Evolutionary conservation across 1,140 invertebrate species (phyloP), one percentile per base, ranked within the genome.

Genomic region (Stegodyphus dumicola): DNA sequence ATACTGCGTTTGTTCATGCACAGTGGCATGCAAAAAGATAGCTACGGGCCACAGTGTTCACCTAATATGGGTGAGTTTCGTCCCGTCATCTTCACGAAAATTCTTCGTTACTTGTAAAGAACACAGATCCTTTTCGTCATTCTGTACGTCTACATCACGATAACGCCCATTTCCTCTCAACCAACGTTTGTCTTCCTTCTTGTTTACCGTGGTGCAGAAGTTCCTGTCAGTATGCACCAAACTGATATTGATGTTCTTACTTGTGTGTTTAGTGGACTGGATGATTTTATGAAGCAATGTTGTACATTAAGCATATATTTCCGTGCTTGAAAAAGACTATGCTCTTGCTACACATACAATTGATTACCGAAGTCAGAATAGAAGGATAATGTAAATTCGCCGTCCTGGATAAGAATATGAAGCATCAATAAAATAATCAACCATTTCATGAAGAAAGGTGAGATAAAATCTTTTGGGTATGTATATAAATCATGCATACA

Each of bases 161-260:
- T 13, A 18, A 56, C 56, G 52, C 48, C 79, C 56, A 18, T 33
- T 48, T 71, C 81, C 81, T 85, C 17, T 75, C 52, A 67, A 69
- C 64, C 81, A 67, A 54, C 77, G 73, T 85, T 73, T 67, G 80
- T 83, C 81, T 85, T 85, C 81, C 81, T 85, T 69, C 65, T 11
- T 74, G 70, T 76, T 51, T 74, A 51, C 17, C 33, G 70, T 66
- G 71, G 74, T 85, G 73, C 66, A 53, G 73, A 77, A 76, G 65
- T 69, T 85, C 81, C 65, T 83, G 49, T 69, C 64, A 53, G 33
- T 48, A 67, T 33, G 74, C 54, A 56, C 77, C 64, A 53, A 51
- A 69, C 52, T 52, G 49, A n/a, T n/a, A n/a, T 78, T 67, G n/a
- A 65, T 65, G 49, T 15, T 78, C 65, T 18, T 78, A 48, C 18